phyloP scores from a whole-genome alignment of 2,797 vertebrate species.

The Gymnoscopelus braueri region DNA sequence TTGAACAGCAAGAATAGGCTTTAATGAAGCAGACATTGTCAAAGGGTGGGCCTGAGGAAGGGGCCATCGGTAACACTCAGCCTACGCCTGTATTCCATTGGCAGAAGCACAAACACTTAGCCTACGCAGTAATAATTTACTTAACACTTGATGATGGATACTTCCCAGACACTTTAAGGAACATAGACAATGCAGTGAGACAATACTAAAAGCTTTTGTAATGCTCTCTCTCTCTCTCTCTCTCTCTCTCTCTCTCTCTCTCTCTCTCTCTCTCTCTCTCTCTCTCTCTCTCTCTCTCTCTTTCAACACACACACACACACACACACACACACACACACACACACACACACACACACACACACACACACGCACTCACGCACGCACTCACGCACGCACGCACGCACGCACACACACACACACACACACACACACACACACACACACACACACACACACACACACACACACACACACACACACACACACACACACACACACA shows the following conservation, averaged over 20 bases:
- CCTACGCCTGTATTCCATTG: neutral
- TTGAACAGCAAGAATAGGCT: neutral
- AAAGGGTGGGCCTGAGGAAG: neutral
- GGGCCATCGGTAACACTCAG: neutral
- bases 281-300: too few species aligned
- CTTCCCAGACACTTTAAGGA: constrained; percentile 4
- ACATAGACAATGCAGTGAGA: neutral
- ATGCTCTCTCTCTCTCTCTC: too few species aligned
- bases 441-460: constrained; percentile 1
- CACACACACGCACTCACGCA: neutral
- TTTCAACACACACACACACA: neutral
- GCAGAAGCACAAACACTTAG: neutral
- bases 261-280: too few species aligned
- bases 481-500: neutral
- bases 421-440: neutral
- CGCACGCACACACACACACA: neutral
- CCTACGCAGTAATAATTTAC: neutral
- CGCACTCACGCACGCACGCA: neutral
- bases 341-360: neutral
- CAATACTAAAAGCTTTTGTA: neutral
- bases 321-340: neutral
- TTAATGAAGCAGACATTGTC: neutral
- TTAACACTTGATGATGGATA: constrained; percentile 5
- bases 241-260: neutral
- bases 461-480: neutral